A percentile compares a stretch with the other conserved stretches of the same genome.
Conservation (phyloP, 2,888 invertebrate species). For the Hemicrepidius hirtus region DNA sequence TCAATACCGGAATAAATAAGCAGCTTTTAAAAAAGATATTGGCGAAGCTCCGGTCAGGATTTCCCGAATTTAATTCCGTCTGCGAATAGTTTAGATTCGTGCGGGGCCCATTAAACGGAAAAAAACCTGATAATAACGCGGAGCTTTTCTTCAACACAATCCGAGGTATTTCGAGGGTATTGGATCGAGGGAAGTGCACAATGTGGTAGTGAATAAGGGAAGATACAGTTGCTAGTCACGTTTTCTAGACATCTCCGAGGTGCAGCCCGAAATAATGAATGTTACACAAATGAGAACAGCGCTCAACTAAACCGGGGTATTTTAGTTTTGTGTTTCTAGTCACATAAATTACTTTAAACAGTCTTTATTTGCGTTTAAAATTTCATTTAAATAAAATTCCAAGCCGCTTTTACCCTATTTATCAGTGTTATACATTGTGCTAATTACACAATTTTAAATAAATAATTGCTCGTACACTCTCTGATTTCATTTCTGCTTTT, state of each 20-base stretch:
- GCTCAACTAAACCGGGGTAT: slow-evolving; percentile 28
- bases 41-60: slow-evolving; percentile 28
- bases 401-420: slow-evolving; percentile 36
- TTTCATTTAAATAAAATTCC: slow-evolving; percentile 53
- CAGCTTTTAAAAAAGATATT: slow-evolving; percentile 40
- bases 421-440: slow-evolving; percentile 27
- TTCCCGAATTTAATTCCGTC: slow-evolving; percentile 22
- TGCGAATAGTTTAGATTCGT: slow-evolving; percentile 21
- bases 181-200: slow-evolving; percentile 37
- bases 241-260: slow-evolving; percentile 51
- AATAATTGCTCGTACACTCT: slow-evolving; percentile 4
- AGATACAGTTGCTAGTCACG: slow-evolving; percentile 49
- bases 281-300: slow-evolving; percentile 56
- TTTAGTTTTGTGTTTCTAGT: slow-evolving; percentile 49
- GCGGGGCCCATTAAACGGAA: slow-evolving; percentile 23
- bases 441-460: slow-evolving; percentile 34
- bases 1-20: slow-evolving; percentile 52
- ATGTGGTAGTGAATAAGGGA: slow-evolving; percentile 34
- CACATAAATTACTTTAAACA: slow-evolving; percentile 57
- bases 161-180: slow-evolving; percentile 29
- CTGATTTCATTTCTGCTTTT: not conserved
- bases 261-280: slow-evolving; percentile 57
- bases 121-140: slow-evolving; percentile 32
- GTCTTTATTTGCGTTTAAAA: slow-evolving; percentile 57
- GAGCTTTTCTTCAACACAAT: slow-evolving; percentile 15